Percentiles rank a stretch among this genome's conserved stretches.
These are phyloP conservation scores for Drosophila truncata DNA, from an alignment of 1,140 invertebrate species.

Conservation along the genomic window DNA sequence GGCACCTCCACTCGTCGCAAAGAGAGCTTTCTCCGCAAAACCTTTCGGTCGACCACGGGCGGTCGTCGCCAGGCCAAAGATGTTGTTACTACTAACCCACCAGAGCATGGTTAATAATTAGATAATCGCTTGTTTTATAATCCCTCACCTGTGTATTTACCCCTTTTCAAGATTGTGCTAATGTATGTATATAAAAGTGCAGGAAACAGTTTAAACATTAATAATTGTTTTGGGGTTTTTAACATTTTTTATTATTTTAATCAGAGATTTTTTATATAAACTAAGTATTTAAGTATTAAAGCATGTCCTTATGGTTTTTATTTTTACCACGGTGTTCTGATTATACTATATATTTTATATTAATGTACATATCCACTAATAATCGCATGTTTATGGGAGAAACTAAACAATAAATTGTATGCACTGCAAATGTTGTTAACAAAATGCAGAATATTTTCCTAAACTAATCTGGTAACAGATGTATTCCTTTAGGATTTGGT, in stretches of 20 bases:
- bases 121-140: slow-evolving; percentile 20
- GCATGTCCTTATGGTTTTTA: slow-evolving; percentile 3
- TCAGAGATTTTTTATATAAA: background rate
- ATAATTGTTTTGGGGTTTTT: background rate
- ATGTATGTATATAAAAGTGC: slow-evolving; percentile 22
- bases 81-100: slow-evolving; percentile 69
- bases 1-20: slow-evolving; percentile 63
- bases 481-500: background rate
- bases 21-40: slow-evolving; percentile 84
- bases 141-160: slow-evolving; percentile 23
- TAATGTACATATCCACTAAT: slow-evolving; percentile 13
- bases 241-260: slow-evolving; percentile 12
- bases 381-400: slow-evolving; percentile 36
- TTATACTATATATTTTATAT: slow-evolving; percentile 7
- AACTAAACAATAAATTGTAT: slow-evolving; percentile 31
- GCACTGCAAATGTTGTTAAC: background rate
- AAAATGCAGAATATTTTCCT: slow-evolving; percentile 3
- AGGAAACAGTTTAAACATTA: background rate
- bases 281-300: slow-evolving; percentile 8
- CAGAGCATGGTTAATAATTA: slow-evolving; percentile 36
- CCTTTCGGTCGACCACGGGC: slow-evolving; percentile 73
- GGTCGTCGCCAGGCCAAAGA: slow-evolving; percentile 56
- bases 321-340: slow-evolving; percentile 6
- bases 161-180: slow-evolving; percentile 26
- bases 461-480: slow-evolving; percentile 16